Base-by-base conservation (phyloP, 2,888 invertebrate genomes). In the Cerastoderma edule region DNA sequence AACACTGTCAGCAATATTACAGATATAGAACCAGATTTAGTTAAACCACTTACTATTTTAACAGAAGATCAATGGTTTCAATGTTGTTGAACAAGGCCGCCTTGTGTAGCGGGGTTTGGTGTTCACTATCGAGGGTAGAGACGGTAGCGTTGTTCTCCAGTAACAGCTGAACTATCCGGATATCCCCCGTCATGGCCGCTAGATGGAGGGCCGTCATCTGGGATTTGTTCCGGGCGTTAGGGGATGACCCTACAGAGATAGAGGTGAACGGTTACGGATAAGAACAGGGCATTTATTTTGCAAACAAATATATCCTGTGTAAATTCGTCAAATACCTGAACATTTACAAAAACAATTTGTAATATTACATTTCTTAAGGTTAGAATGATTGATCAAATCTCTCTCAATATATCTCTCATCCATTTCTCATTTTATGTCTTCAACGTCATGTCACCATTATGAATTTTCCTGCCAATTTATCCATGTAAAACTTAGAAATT, bases 161-260 rank as follows among this genome's bases (percentile, higher is more conserved):
- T 57, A 93, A 79, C 33, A 93, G 83, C 32, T 78, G 68, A 0
- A 85, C 86, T 57, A 91, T 88, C 0, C 87, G 80, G 1, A 90
- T 69, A 66, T 92, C 89, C 0, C 93, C 93, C 3, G 89, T 87
- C 33, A 89, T 87, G 19, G 92, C 92, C 5, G 97, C 97, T 77
- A 97, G 93, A 92, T 98, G 98, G 73, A 98, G 93, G 0, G 97
- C 95, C 0, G 97, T 96, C 93, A 97, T 96, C 68, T 95, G 95
- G 89, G 96, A 95, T 65, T 95, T 93, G 83, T 95, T 95, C 0
- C 96, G 95, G 10, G 95, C 95, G 87, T 96, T 95, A 16, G 96
- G 95, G 53, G 95, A 94, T 0, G 97, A 96, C 27, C 92, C 82
- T 82, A 30, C 0, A 77, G 54, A 19, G n/a, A n/a, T n/a, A n/a